phyloP scores from a whole-genome alignment of 2,888 invertebrate species.

The Aricia artaxerxes region DNA sequence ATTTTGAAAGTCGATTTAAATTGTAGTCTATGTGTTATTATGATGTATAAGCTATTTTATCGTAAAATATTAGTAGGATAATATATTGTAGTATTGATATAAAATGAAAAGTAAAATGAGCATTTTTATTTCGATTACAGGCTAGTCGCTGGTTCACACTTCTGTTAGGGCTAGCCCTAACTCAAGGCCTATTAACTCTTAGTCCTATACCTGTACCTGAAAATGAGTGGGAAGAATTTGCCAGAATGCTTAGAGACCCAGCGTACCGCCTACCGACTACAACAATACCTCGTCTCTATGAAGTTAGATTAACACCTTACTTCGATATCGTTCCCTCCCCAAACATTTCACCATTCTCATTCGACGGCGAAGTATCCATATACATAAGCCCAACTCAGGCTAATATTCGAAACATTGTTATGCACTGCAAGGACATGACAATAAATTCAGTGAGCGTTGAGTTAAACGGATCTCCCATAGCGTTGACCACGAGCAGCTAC shows the following conservation, averaged over 20 bases:
- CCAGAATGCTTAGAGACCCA: constrained; percentile 51
- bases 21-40: too few species aligned
- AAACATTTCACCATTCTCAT: constrained; percentile 56
- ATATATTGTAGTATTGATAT: too few species aligned
- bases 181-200: constrained; percentile 54
- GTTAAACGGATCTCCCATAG: constrained; percentile 44
- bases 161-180: constrained; percentile 53
- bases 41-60: too few species aligned
- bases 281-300: constrained; percentile 77
- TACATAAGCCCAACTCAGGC: constrained; percentile 45
- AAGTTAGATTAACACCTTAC: constrained; percentile 74
- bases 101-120: neutral
- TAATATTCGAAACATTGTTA: constrained; percentile 54
- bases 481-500: constrained; percentile 45
- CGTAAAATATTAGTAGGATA: too few species aligned
- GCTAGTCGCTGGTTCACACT: constrained; percentile 56
- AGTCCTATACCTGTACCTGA: constrained; percentile 61
- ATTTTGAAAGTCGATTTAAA: too few species aligned
- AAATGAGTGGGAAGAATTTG: constrained; percentile 62
- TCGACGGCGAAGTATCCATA: constrained; percentile 68
- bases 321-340: constrained; percentile 52
- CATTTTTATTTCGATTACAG: constrained; percentile 47
- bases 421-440: constrained; percentile 65
- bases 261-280: constrained; percentile 70
- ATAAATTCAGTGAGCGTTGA: constrained; percentile 65